Evolutionary conservation across 1,140 invertebrate genomes (phyloP).

Genomic region (Ostrea denselamellosa): DNA sequence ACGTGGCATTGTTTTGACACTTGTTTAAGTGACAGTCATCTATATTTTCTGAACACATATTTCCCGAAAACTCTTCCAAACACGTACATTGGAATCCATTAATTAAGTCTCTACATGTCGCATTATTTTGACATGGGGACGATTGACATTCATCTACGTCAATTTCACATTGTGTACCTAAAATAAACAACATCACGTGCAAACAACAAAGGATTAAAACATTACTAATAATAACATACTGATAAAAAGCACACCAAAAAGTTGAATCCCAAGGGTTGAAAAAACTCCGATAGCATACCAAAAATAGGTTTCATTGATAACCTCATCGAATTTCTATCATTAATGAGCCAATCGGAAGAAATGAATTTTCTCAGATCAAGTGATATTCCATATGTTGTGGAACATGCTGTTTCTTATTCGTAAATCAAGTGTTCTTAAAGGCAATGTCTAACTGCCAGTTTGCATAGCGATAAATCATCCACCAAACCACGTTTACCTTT

Average conservation of each 20-base stretch:
- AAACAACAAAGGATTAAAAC: not conserved
- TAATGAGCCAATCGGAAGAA: too few relatives aligned
- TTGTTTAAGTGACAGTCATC: not conserved
- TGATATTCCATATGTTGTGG: too few relatives aligned
- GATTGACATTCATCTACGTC: conserved; percentile 53
- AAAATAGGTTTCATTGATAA: too few relatives aligned
- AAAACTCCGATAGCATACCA: too few relatives aligned
- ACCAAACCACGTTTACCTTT: too few relatives aligned
- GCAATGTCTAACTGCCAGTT: too few relatives aligned
- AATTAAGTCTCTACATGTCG: conserved; percentile 1
- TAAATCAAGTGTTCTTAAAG: too few relatives aligned
- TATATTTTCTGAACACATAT: not conserved
- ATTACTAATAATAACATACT: not conserved
- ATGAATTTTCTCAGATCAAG: too few relatives aligned
- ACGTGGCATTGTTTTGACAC: conserved; percentile 56
- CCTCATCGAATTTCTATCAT: too few relatives aligned
- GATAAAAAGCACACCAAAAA: not conserved
- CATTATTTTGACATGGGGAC: conserved; percentile 29
- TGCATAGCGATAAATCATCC: too few relatives aligned
- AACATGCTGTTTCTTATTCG: too few relatives aligned
- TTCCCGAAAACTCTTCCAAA: conserved; percentile 32
- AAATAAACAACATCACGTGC: conserved; percentile 45
- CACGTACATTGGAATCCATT: conserved; percentile 29
- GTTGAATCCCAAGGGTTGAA: too few relatives aligned
- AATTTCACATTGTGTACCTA: conserved; percentile 20